Conservation (phyloP, 2,113 vertebrate genomes). For the Atlantisia rogersi region DNA sequence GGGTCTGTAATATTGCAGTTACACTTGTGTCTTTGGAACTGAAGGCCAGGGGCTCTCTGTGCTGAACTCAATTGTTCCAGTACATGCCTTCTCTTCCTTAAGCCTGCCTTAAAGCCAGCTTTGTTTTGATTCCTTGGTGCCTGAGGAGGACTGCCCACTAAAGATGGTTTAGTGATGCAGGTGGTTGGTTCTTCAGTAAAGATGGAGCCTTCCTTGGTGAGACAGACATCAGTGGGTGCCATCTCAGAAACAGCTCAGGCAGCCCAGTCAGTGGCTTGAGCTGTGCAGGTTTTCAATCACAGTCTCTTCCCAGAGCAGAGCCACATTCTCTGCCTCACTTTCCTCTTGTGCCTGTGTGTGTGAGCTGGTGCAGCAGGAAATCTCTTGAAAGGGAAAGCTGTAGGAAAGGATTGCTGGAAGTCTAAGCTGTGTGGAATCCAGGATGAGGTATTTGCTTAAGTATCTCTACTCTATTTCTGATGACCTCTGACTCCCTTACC, state of each 20-base stretch:
- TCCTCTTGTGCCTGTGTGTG: not conserved
- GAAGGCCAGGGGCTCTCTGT: not conserved
- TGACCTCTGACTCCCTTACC: not conserved
- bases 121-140: not conserved
- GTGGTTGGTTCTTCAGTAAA: not conserved
- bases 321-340: not conserved
- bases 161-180: not conserved
- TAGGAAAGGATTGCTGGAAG: not conserved
- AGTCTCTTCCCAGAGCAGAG: not conserved
- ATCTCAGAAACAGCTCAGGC: not conserved
- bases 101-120: not conserved
- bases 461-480: not conserved
- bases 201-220: not conserved
- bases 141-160: not conserved
- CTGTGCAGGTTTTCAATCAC: not conserved
- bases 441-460: slow-evolving; percentile 15
- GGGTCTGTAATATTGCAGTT: not conserved
- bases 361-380: not conserved
- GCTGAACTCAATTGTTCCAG: not conserved
- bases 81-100: not conserved
- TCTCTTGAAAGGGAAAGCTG: not conserved
- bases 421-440: not conserved
- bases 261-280: not conserved
- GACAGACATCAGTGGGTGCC: not conserved
- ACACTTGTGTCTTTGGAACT: not conserved